A percentile compares a stretch with the other conserved stretches of the same genome.
Conservation (phyloP, 2,888 invertebrate genomes). For the Spodoptera picta region DNA sequence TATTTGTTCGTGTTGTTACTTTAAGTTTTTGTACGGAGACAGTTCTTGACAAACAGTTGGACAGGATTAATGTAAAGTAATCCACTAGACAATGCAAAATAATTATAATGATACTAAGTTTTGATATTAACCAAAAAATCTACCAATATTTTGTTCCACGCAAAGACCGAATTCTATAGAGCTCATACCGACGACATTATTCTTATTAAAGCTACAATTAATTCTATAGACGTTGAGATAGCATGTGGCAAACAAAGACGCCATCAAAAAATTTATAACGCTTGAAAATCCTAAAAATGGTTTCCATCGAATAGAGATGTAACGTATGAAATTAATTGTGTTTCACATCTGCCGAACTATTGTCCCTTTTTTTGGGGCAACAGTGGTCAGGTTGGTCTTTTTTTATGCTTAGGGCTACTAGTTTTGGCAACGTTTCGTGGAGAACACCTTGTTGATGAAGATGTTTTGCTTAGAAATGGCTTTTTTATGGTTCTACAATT, state of each 20-base stretch:
- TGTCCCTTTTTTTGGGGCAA: slow-evolving; percentile 72
- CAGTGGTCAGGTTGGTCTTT: slow-evolving; percentile 50
- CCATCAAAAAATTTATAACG: slow-evolving; percentile 84
- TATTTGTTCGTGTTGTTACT: too few species aligned
- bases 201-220: too few species aligned
- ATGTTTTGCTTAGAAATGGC: not conserved
- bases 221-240: slow-evolving; percentile 13
- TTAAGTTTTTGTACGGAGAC: too few species aligned
- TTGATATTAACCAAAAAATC: too few species aligned
- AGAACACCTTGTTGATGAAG: slow-evolving; percentile 7
- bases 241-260: slow-evolving; percentile 76
- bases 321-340: slow-evolving; percentile 87
- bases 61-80: too few species aligned
- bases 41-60: too few species aligned
- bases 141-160: too few species aligned
- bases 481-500: too few species aligned
- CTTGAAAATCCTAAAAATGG: slow-evolving; percentile 86
- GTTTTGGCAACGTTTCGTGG: slow-evolving; percentile 24
- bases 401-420: slow-evolving; percentile 47
- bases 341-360: slow-evolving; percentile 81
- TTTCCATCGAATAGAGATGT: slow-evolving; percentile 85
- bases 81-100: too few species aligned
- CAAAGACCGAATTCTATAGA: too few species aligned
- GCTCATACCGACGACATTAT: too few species aligned
- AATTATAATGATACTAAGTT: too few species aligned